Conservation (phyloP, 2,888 invertebrate species). For the Rutpela maculata region DNA sequence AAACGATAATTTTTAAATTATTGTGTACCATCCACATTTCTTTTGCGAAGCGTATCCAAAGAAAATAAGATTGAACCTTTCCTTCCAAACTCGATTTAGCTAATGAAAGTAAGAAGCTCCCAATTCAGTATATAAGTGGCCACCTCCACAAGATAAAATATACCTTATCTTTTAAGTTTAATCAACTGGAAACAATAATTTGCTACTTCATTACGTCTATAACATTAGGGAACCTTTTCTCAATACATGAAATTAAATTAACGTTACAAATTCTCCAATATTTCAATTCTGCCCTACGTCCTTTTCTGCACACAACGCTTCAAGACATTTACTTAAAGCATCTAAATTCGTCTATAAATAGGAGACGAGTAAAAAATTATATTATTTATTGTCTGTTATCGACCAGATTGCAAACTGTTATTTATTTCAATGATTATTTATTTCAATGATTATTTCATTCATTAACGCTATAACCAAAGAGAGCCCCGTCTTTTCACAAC, state of each 20-base stretch:
- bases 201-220: not conserved
- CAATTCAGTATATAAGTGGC: not conserved
- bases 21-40: not conserved
- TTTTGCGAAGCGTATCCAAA: not conserved
- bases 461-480: no score
- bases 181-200: not conserved
- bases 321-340: not conserved
- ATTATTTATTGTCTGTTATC: no score
- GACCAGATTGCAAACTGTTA: no score
- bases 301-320: not conserved
- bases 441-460: no score
- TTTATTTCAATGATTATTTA: no score
- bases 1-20: no score
- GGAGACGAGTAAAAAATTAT: no score
- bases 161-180: not conserved
- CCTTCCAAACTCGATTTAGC: not conserved
- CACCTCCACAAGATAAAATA: not conserved
- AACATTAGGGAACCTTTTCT: not conserved
- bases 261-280: not conserved
- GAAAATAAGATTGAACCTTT: not conserved
- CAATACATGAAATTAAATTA: constrained; percentile 3
- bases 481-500: no score
- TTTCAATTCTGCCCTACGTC: not conserved
- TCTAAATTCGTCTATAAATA: not conserved
- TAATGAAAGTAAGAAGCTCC: not conserved